phyloP scores from a whole-genome alignment of 1,140 invertebrate genomes.

The Lepidurus arcticus region DNA sequence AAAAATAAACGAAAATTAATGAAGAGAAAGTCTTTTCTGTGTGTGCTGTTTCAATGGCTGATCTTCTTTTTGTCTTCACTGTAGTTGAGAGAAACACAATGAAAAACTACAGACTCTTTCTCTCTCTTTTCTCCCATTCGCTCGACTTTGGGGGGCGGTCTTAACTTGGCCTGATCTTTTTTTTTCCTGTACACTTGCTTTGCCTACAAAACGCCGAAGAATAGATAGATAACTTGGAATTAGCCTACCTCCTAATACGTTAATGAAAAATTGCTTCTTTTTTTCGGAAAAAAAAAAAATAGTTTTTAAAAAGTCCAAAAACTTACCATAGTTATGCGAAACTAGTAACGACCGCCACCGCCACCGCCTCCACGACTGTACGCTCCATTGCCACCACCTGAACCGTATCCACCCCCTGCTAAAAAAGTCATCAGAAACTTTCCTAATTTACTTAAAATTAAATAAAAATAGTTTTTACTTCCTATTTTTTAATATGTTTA shows the following conservation, averaged over 20 bases:
- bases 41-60: conserved; percentile 1
- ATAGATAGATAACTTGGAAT: conserved; percentile 1
- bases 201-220: conserved; percentile 25
- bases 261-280: conserved; percentile 18
- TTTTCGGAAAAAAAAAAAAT: not conserved
- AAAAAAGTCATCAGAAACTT: not conserved
- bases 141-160: not conserved
- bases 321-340: not conserved
- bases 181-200: conserved; percentile 1
- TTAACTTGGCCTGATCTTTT: conserved; percentile 15
- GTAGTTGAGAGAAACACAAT: conserved; percentile 20
- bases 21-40: not conserved
- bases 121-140: not conserved
- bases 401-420: conserved; percentile 18
- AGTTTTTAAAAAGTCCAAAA: not conserved
- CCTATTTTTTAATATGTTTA: not conserved
- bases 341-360: conserved; percentile 1
- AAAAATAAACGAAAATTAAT: not conserved
- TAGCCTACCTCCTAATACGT: conserved; percentile 10
- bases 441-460: not conserved
- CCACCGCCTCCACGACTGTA: conserved; percentile 11
- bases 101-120: not conserved
- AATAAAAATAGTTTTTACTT: not conserved
- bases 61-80: conserved; percentile 9
- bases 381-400: conserved; percentile 6